Evolutionary conservation across 1,140 invertebrate species (phyloP), one percentile per base, ranked within the genome.

Genomic region (Drosophila bocqueti): DNA sequence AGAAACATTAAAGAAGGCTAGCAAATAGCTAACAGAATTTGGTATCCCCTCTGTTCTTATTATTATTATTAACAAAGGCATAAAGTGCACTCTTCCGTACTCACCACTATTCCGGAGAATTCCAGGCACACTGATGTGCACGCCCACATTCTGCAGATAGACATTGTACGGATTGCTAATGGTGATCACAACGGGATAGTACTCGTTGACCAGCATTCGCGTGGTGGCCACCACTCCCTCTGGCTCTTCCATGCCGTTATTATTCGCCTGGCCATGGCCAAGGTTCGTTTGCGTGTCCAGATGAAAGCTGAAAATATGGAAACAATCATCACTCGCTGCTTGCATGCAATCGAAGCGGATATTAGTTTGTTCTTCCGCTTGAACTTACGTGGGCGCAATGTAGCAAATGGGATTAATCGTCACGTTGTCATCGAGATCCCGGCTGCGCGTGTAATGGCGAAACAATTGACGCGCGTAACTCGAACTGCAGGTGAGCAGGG

Each of bases 351-450:
- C 40, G 29, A 43, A 21, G 18, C 40, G 50, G 58, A 73, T 77
- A 69, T 54, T 52, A 50, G 24, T 49, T 60, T 11, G 46, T 26
- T 47, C 59, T 91, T 87, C 79, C 87, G 76, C 43, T 79, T 60
- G 62, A 65, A 91, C 92, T 71, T 93, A 93, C 92, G 89, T 92
- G 68, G 92, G 92, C 59, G 90, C 81, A 81, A 93, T 92, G 64
- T 93, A 93, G 69, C 92, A 93, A 76, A 91, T 85, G 49, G 81
- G 77, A 81, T 92, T 92, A 24, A 92, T 84, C 62, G 77, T 78
- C 34, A 93, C 69, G 76, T 92, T 93, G 59, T 93, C 92, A 59
- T 93, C 83, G n/a, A 91, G 79, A 85, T 93, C 92, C 47, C 81
- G 81, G 57, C 55, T 68, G 57, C 89, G 92, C 58, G 84, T 91